Percentiles rank a stretch among this genome's conserved stretches.
Evolutionary conservation across 1,140 invertebrate species (phyloP).

Genomic region (Hirudo medicinalis): DNA sequence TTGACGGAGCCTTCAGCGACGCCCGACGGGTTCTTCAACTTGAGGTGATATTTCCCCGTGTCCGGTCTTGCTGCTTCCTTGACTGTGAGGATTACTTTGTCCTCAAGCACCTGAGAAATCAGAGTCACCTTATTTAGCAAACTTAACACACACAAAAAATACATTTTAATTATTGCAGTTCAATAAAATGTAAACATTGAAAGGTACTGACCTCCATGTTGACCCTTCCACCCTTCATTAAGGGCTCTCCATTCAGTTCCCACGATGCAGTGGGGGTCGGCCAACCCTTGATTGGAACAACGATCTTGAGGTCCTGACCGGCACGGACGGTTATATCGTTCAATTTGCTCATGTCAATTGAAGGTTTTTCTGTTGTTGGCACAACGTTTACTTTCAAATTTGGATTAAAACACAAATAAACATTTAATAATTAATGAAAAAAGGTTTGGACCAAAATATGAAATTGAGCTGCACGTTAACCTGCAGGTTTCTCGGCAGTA

Average conservation of each 20-base stretch:
- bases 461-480: neutral
- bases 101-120: constrained; percentile 54
- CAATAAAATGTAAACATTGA: too few relatives aligned
- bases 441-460: too few relatives aligned
- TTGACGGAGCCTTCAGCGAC: constrained; percentile 84
- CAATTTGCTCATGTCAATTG: constrained; percentile 76
- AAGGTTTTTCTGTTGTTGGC: constrained; percentile 61
- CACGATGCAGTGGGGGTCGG: constrained; percentile 84
- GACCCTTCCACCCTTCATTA: constrained; percentile 47
- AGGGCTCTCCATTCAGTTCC: constrained; percentile 71
- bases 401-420: neutral
- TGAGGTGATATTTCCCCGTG: constrained; percentile 77
- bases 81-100: constrained; percentile 77
- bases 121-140: neutral
- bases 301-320: constrained; percentile 90
- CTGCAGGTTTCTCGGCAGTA: constrained; percentile 13
- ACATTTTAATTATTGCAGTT: too few relatives aligned
- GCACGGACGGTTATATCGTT: constrained; percentile 90
- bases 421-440: too few relatives aligned
- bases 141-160: neutral
- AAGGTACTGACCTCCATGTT: constrained; percentile 28
- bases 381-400: neutral
- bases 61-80: constrained; percentile 80
- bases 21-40: constrained; percentile 82
- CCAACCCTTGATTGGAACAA: constrained; percentile 84